phyloP scores from a whole-genome alignment of 2,113 vertebrate genomes.

The Ranitomeya variabilis region DNA sequence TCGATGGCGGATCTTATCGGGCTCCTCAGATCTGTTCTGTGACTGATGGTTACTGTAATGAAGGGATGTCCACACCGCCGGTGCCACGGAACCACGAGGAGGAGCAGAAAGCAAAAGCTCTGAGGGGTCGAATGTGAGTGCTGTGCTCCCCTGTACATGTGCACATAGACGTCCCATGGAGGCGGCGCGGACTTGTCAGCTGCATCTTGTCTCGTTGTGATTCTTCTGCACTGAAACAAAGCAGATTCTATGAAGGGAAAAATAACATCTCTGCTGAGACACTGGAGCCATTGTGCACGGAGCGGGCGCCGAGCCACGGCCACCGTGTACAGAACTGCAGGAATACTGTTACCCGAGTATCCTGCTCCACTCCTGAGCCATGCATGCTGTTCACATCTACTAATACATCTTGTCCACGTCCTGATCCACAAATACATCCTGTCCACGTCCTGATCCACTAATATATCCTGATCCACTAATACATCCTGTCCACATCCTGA shows the following conservation, averaged over 20 bases:
- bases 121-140: constrained; percentile 94
- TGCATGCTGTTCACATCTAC: too few relatives aligned
- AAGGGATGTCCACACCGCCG: constrained; percentile 71
- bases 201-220: not conserved
- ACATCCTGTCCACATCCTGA: too few relatives aligned
- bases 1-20: constrained; percentile 86
- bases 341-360: not conserved
- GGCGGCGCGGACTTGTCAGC: not conserved
- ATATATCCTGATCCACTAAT: too few relatives aligned
- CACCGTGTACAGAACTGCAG: not conserved
- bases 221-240: constrained; percentile 35
- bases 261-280: constrained; percentile 22
- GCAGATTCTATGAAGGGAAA: not conserved
- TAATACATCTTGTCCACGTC: too few relatives aligned
- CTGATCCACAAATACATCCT: too few relatives aligned
- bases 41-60: constrained; percentile 66
- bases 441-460: too few relatives aligned
- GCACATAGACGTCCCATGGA: not conserved
- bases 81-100: constrained; percentile 88
- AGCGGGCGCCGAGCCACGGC: not conserved
- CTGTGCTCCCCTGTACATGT: not conserved
- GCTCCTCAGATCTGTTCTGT: constrained; percentile 78
- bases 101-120: constrained; percentile 95
- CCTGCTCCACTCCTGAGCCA: not conserved
- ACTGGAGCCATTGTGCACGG: constrained; percentile 26